These are phyloP conservation scores for Strix uralensis DNA, from an alignment of 2,113 vertebrate genomes.

Conservation along the genomic window DNA sequence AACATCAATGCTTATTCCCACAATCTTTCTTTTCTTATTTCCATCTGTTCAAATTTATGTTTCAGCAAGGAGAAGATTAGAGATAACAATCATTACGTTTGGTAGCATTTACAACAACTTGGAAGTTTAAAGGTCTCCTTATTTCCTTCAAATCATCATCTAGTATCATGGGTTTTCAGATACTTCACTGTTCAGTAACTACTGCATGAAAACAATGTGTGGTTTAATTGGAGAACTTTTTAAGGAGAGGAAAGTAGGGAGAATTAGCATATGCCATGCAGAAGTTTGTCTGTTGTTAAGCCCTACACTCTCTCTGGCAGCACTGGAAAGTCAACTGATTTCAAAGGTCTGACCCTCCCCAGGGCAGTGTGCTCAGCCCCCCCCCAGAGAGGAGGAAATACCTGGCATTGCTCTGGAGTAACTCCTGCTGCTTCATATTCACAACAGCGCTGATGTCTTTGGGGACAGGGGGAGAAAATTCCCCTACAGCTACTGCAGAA, in stretches of 20 bases:
- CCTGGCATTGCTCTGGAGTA: background rate
- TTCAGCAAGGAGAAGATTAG: background rate
- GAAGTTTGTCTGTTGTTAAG: conserved; percentile 11
- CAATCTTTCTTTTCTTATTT: conserved; percentile 2
- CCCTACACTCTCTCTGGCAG: background rate
- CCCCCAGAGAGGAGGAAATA: background rate
- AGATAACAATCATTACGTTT: background rate
- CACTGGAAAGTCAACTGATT: background rate
- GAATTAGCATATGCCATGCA: conserved; percentile 24
- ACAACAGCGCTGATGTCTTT: background rate
- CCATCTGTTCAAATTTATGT: background rate
- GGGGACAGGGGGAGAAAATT: background rate
- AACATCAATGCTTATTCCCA: background rate
- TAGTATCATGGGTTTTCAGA: background rate
- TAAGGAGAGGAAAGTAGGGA: conserved; percentile 31
- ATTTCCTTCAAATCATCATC: background rate
- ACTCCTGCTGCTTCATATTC: background rate
- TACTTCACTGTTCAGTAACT: background rate
- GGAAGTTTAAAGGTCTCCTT: background rate
- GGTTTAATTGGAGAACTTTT: conserved; percentile 56
- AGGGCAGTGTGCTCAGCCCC: background rate
- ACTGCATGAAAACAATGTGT: background rate
- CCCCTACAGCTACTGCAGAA: background rate
- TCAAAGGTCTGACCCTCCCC: conserved; percentile 10
- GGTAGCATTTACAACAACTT: background rate